Percentiles rank a stretch among this genome's conserved stretches.
These are phyloP conservation scores for Epicampocera succincta DNA, from an alignment of 2,888 invertebrate genomes.

Conservation along the genomic window DNA sequence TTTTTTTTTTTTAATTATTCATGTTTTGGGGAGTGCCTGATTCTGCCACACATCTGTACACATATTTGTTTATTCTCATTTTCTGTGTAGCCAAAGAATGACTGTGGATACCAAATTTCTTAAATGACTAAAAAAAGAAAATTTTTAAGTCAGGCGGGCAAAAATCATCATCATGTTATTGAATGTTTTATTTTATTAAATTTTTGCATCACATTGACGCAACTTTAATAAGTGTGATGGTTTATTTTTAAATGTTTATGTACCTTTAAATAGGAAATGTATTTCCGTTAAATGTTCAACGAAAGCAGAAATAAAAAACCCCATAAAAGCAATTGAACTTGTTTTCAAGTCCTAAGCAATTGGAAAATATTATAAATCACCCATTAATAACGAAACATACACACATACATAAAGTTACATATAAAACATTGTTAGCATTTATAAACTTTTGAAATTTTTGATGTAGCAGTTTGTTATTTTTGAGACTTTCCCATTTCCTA, in stretches of 20 bases:
- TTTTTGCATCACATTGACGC: slow-evolving; percentile 49
- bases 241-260: slow-evolving; percentile 25
- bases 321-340: not conserved
- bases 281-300: slow-evolving; percentile 45
- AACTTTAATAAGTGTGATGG: slow-evolving; percentile 36
- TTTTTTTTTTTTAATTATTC: slow-evolving; percentile 48
- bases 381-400: no score
- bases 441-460: no score
- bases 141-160: slow-evolving; percentile 25
- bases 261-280: slow-evolving; percentile 38
- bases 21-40: slow-evolving; percentile 26
- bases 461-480: no score
- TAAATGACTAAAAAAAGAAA: slow-evolving; percentile 39
- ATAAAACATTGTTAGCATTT: no score
- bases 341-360: not conserved
- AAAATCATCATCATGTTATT: slow-evolving; percentile 42
- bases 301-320: not conserved
- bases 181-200: slow-evolving; percentile 15
- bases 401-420: no score
- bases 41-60: slow-evolving; percentile 39
- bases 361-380: no score
- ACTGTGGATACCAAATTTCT: slow-evolving; percentile 32
- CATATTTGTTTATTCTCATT: slow-evolving; percentile 13
- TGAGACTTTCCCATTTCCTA: no score
- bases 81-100: not conserved